Evolutionary conservation across 2,113 vertebrate genomes (phyloP).

Genomic region (Aptenodytes forsteri): DNA sequence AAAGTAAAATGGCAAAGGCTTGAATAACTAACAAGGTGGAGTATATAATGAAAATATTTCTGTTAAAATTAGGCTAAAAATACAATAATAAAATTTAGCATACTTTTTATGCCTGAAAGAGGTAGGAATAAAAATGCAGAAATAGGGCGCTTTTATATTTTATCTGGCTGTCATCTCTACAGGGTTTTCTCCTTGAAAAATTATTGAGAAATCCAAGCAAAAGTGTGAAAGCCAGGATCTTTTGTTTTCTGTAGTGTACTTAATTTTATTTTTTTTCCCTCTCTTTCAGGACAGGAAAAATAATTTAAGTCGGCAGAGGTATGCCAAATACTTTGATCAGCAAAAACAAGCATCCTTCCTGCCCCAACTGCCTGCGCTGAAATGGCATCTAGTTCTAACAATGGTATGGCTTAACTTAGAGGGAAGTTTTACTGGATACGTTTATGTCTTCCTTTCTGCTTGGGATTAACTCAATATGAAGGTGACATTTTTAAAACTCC

Average conservation of each 20-base stretch:
- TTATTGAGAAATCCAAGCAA: not conserved
- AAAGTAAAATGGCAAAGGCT: not conserved
- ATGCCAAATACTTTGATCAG: not conserved
- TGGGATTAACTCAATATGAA: not conserved
- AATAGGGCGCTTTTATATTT: not conserved
- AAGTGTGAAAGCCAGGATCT: not conserved
- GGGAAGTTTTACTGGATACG: not conserved
- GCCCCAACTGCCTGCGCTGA: not conserved
- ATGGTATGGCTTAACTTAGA: not conserved
- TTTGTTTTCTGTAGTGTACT: not conserved
- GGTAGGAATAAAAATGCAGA: not conserved
- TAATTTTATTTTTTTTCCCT: not conserved
- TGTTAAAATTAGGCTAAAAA: not conserved
- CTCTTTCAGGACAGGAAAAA: not conserved
- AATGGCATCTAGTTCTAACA: not conserved
- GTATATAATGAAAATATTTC: not conserved
- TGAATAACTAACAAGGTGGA: not conserved
- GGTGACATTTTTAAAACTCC: not conserved
- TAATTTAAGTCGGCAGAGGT: not conserved
- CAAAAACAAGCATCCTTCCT: not conserved
- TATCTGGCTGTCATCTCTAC: not conserved
- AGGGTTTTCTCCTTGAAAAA: no score
- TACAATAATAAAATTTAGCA: no score
- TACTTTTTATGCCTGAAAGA: not conserved
- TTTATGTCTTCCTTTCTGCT: not conserved